phyloP scores from a whole-genome alignment of 2,797 vertebrate species.

The Sebastes reedi region DNA sequence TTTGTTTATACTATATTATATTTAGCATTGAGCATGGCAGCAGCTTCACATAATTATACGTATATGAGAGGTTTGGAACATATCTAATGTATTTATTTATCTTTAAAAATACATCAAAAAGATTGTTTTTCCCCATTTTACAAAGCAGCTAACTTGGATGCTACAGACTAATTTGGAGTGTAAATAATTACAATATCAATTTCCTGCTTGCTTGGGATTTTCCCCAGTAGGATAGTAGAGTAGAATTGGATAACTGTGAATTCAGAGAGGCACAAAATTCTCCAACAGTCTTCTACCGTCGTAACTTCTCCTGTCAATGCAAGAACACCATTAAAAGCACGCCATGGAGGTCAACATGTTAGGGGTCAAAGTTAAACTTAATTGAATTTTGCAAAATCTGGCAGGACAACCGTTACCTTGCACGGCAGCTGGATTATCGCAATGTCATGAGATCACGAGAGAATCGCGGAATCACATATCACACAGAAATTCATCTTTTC shows the following conservation, averaged over 20 bases:
- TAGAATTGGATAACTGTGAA: not conserved
- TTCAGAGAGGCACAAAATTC: not conserved
- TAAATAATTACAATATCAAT: not conserved
- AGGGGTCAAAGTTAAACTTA: not conserved
- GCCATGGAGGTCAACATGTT: not conserved
- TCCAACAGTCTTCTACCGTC: not conserved
- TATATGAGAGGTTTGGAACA: not conserved
- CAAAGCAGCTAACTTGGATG: not conserved
- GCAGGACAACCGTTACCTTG: too few relatives aligned
- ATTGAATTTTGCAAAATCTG: not conserved
- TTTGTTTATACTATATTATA: constrained; percentile 1
- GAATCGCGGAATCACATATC: too few relatives aligned
- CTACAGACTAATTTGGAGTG: not conserved
- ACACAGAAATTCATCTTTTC: too few relatives aligned
- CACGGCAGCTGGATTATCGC: too few relatives aligned
- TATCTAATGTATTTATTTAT: not conserved
- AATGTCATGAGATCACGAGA: too few relatives aligned
- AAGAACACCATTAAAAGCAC: not conserved
- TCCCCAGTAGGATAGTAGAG: not conserved
- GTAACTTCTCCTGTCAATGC: not conserved
- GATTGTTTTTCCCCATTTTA: not conserved
- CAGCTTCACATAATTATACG: not conserved
- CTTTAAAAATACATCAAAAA: not conserved
- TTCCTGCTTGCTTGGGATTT: not conserved
- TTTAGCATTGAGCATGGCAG: not conserved